Evolutionary conservation across 2,797 vertebrate genomes (phyloP), one percentile per base, ranked within the genome.

Genomic region (Xenopus petersii): DNA sequence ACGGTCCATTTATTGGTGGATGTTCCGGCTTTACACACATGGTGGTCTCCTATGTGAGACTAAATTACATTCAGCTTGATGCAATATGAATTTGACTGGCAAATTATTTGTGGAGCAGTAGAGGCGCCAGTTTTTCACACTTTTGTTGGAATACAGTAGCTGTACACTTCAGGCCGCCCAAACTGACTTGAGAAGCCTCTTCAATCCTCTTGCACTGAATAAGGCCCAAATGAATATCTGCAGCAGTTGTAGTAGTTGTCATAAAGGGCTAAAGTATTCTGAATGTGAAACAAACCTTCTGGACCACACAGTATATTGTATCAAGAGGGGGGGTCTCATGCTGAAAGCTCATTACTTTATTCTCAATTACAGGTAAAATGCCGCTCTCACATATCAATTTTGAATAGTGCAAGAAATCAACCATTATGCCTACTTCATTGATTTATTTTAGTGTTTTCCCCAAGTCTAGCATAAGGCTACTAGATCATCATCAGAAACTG

Each of bases 1-100:
- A 24, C 47, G 17, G 21, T 15, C 65, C 21, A 36, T n/a, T 47
- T 17, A 21, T 47, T 65, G 16, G 46, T 26, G 47, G 15, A 68
- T 15, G 5, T 17, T 21, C 73, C 2, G 5, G 58, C 1, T 60
- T 60, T 26, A 4, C 58, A 62, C 49, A 13, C 51, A 56, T 47
- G 59, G 75, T 76, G 75, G 68, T 76, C 69, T 36, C 15, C 26
- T 54, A 71, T 10, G n/a, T 26, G 51, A 58, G n/a, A 46, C 26
- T 15, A 69, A 58, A 71, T 15, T 10, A 1, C 54, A 56, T 56
- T 56, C 36, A 15, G n/a, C 58, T 11, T 62, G 56, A 36, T 66
- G 21, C 30, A 67, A 67, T 56, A 55, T 67, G 26, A 67, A 67
- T 24, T 47, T 64, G 36, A 42, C 8, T 36, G 56, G 12, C 10